Evolutionary conservation across 2,888 invertebrate genomes (phyloP), one percentile per base, ranked within the genome.

Genomic region (Machimus rusticus): DNA sequence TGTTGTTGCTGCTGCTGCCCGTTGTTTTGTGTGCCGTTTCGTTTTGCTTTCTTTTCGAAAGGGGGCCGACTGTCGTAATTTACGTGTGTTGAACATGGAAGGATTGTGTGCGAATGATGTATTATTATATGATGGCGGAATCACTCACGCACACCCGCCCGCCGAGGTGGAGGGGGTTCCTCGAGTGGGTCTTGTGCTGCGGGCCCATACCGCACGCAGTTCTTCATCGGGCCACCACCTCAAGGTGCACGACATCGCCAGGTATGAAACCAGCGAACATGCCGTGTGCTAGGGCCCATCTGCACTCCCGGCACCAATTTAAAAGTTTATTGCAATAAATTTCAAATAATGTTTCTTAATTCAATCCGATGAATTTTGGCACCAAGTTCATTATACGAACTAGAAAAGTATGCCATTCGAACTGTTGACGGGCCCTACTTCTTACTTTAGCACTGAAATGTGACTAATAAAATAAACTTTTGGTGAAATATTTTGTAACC

Each of bases 21-120:
- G 39, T 39, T 39, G 39, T 39, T 39, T 39, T 39, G 37, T 34
- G 9, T 39, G 37, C 37, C 37, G 9, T 8, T 39, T 39, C 37
- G 88, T 87, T 74, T 87, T 85, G 23, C 76, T 66, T 86, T n/a
- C 23, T 79, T 79, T 51, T 55, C 39, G 23, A 19, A 37, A 79
- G 34, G 78, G 57, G 86, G 77, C 76, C 84, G 89, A 88, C 88
- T 89, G 86, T 87, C 84, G 88, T 88, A 89, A 90, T 89, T 89
- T 90, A 90, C 89, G 89, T 89, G 89, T 89, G 89, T 89, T 87
- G 78, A 87, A 89, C 89, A 89, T 89, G 89, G 89, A 89, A 85
- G 89, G 88, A 89, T 89, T 89, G 89, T 89, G 89, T 88, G 88
- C 88, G 89, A 90, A 90, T 89, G 89, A 90, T 90, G 90, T 89